Evolutionary conservation across 2,888 invertebrate genomes (phyloP).

Genomic region (Cephus nigrinus): DNA sequence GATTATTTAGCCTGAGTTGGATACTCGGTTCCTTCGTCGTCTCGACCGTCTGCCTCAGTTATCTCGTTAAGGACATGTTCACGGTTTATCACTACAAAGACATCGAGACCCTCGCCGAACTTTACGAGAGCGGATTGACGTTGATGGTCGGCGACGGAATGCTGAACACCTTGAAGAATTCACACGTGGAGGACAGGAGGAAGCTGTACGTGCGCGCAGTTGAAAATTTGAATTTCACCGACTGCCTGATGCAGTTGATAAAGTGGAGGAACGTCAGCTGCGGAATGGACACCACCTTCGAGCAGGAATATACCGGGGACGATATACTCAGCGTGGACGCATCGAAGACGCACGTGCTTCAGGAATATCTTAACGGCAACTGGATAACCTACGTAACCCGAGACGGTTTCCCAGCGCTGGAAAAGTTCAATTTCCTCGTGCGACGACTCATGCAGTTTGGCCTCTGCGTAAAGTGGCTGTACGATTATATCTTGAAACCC

Average conservation of each 20-base stretch:
- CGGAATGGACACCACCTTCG: neutral
- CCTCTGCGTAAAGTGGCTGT: conserved; percentile 23
- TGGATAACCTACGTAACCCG: conserved; percentile 31
- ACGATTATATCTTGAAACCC: conserved; percentile 9
- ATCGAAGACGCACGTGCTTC: conserved; percentile 24
- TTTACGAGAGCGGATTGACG: conserved; percentile 25
- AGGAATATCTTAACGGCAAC: conserved; percentile 26
- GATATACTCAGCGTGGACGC: neutral
- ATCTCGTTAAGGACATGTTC: conserved; percentile 28
- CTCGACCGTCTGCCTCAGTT: conserved; percentile 15
- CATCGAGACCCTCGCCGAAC: conserved; percentile 28
- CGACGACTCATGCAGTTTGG: conserved; percentile 24
- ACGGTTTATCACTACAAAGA: conserved; percentile 10
- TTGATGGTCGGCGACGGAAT: conserved; percentile 24
- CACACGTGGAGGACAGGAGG: conserved; percentile 2
- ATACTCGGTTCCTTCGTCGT: conserved; percentile 27
- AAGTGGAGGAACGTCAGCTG: conserved; percentile 22
- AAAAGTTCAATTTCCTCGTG: conserved; percentile 16
- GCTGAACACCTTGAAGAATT: conserved; percentile 21
- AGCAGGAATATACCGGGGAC: neutral
- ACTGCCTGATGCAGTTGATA: conserved; percentile 19
- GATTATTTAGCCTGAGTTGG: conserved; percentile 28
- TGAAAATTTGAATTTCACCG: conserved; percentile 16
- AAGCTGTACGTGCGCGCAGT: conserved; percentile 15
- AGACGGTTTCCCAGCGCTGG: conserved; percentile 25